phyloP scores from a whole-genome alignment of 2,113 vertebrate genomes.

The Anhinga rufa region DNA sequence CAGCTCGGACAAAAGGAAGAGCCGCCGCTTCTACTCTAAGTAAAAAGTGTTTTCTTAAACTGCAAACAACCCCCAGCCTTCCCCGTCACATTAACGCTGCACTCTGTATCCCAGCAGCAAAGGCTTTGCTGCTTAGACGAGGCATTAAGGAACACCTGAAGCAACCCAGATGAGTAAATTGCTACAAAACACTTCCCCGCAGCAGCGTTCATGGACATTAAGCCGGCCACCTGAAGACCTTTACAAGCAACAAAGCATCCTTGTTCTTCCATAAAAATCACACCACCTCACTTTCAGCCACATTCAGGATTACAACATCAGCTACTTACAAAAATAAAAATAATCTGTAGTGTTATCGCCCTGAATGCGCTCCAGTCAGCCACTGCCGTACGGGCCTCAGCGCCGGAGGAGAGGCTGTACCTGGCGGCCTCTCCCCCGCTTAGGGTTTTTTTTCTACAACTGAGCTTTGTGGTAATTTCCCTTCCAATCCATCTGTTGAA shows the following conservation, averaged over 20 bases:
- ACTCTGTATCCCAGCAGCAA: neutral
- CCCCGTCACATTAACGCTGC: neutral
- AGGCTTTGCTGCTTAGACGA: neutral
- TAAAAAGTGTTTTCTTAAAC: neutral
- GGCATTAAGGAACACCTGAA: neutral
- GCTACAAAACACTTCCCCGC: neutral
- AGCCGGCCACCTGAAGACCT: neutral
- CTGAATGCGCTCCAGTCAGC: neutral
- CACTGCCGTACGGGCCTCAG: rapidly evolving
- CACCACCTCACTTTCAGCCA: neutral
- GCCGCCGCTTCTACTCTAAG: neutral
- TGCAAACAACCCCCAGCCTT: neutral
- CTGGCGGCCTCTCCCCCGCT: neutral
- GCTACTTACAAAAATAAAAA: neutral
- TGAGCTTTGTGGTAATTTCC: neutral
- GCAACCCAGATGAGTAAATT: neutral
- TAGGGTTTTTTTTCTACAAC: neutral
- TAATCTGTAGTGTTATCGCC: neutral
- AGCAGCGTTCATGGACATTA: neutral
- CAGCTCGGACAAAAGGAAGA: neutral
- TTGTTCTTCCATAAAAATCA: neutral
- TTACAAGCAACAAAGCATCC: neutral
- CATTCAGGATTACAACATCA: neutral
- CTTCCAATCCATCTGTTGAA: neutral
- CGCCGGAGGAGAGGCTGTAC: neutral